Conservation (phyloP, 2,888 invertebrate genomes). For the Macrosiphum euphorbiae region DNA sequence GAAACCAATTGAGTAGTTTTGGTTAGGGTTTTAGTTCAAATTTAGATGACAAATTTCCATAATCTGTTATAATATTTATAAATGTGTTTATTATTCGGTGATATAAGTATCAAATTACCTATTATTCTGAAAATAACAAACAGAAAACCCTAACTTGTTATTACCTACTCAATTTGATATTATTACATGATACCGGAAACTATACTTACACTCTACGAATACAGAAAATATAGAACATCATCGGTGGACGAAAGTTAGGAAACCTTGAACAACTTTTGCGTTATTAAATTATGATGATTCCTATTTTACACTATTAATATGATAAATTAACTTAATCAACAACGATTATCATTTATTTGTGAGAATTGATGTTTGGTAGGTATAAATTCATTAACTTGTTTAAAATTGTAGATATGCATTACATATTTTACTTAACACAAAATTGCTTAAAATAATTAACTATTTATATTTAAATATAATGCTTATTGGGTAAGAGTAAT, state of each 20-base stretch:
- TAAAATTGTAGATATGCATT: background rate
- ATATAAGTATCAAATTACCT: background rate
- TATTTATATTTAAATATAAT: background rate
- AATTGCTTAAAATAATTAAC: background rate
- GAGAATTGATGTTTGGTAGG: background rate
- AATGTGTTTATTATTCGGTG: background rate
- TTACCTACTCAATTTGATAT: background rate
- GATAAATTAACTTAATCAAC: background rate
- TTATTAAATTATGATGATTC: background rate
- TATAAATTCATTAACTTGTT: background rate
- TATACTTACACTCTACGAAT: background rate
- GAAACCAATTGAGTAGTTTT: background rate
- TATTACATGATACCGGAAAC: background rate
- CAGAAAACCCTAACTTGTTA: background rate
- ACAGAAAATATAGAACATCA: background rate
- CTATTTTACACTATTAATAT: background rate
- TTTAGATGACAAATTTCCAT: background rate
- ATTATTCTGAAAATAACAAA: background rate
- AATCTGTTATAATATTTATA: background rate
- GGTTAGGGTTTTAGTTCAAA: background rate
- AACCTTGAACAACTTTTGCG: background rate
- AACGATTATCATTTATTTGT: background rate
- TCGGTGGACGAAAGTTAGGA: background rate
- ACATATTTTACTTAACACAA: background rate
- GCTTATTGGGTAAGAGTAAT: background rate